Conservation (phyloP, 2,888 invertebrate species). For the Endomychus coccineus region DNA sequence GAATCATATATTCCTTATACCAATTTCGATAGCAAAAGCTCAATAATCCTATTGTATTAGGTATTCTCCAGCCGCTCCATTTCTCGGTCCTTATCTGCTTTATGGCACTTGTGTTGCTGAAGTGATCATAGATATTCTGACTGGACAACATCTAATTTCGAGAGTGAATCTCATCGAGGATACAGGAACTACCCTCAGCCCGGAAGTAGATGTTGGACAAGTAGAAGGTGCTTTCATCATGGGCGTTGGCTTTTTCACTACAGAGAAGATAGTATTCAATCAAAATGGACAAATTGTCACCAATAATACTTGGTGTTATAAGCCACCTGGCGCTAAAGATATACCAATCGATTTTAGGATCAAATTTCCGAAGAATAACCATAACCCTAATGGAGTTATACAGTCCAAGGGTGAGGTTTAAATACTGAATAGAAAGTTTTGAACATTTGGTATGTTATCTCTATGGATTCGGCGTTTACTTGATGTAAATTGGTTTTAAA, state of each 20-base stretch:
- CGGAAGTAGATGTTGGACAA: slow-evolving; percentile 66
- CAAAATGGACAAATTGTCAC: slow-evolving; percentile 61
- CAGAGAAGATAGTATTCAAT: slow-evolving; percentile 56
- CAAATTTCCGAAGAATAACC: slow-evolving; percentile 57
- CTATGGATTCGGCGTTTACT: too few relatives aligned
- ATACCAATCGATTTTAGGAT: slow-evolving; percentile 71
- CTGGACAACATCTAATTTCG: slow-evolving; percentile 63
- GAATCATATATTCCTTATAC: too few relatives aligned
- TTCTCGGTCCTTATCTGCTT: slow-evolving; percentile 54
- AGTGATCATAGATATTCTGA: slow-evolving; percentile 69
- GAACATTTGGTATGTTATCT: too few relatives aligned
- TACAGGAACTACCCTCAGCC: slow-evolving; percentile 65
- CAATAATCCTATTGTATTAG: too few relatives aligned
- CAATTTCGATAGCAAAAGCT: too few relatives aligned
- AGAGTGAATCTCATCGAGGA: slow-evolving; percentile 69
- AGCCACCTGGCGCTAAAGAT: slow-evolving; percentile 68
- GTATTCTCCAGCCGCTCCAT: slow-evolving; percentile 35
- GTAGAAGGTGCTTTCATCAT: slow-evolving; percentile 66
- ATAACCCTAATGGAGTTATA: slow-evolving; percentile 59
- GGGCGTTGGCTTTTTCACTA: slow-evolving; percentile 63
- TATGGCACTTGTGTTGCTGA: slow-evolving; percentile 60
- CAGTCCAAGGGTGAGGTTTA: slow-evolving; percentile 68
- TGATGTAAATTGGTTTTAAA: too few relatives aligned
- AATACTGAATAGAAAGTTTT: too few relatives aligned
- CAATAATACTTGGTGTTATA: slow-evolving; percentile 75